These are phyloP conservation scores for Sceloporus tristichus DNA, from an alignment of 2,113 vertebrate species.

Conservation along the genomic window DNA sequence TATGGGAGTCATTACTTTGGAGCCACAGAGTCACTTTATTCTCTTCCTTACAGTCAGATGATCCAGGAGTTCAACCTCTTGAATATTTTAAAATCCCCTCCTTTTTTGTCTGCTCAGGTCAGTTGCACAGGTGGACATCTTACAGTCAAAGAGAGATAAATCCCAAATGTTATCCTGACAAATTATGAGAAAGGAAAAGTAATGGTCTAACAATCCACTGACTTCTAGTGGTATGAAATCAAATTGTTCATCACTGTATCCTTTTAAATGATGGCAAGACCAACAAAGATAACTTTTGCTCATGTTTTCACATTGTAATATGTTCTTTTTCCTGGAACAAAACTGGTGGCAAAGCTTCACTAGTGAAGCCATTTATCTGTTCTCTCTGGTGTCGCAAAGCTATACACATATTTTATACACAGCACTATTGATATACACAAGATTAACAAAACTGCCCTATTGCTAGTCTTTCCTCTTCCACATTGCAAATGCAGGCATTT, in stretches of 20 bases:
- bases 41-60: not conserved
- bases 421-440: conserved; percentile 59
- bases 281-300: conserved; percentile 5
- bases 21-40: no score
- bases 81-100: not conserved
- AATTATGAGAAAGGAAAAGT: no score
- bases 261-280: not conserved
- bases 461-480: not conserved
- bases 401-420: conserved; percentile 59
- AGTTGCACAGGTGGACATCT: not conserved
- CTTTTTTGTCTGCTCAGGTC: not conserved
- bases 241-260: not conserved
- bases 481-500: conserved; percentile 55
- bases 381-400: conserved; percentile 60
- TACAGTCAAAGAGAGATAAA: no score
- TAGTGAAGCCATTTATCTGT: conserved; percentile 68
- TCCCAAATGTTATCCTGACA: no score
- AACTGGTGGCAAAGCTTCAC: conserved; percentile 55
- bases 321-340: conserved; percentile 53
- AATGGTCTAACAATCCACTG: no score
- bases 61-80: not conserved
- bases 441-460: conserved; percentile 49
- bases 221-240: no score
- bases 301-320: conserved; percentile 61
- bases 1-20: no score